Conservation (phyloP, 2,888 invertebrate species). For the Drosophila formosana region DNA sequence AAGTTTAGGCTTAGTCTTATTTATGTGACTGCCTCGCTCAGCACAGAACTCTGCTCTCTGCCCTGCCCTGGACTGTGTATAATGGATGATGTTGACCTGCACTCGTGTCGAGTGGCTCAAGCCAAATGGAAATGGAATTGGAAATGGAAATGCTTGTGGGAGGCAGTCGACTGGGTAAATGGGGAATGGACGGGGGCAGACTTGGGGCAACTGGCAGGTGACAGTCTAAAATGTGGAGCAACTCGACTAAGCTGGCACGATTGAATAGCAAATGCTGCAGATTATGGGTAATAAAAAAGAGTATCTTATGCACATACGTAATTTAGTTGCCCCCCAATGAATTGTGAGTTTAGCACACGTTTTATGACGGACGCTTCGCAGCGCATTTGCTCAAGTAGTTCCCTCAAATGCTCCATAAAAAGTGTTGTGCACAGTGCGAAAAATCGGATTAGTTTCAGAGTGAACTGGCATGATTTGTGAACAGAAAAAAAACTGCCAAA, state of each 20-base stretch:
- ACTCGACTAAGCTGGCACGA: constrained; percentile 59
- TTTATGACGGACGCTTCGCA: constrained; percentile 22
- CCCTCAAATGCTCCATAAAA: neutral
- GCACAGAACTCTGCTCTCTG: constrained; percentile 12
- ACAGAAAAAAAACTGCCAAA: neutral
- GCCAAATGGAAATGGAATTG: constrained; percentile 4
- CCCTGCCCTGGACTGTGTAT: constrained; percentile 33
- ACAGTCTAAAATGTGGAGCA: constrained; percentile 59
- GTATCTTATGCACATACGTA: constrained; percentile 8
- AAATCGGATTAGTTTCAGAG: neutral
- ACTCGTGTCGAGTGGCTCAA: constrained; percentile 38
- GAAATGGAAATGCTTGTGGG: constrained; percentile 22
- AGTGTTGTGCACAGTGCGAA: neutral
- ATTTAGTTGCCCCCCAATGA: constrained; percentile 22
- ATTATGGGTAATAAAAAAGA: constrained; percentile 55
- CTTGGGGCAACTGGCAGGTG: constrained; percentile 61
- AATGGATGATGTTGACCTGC: constrained; percentile 79
- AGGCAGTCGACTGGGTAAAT: neutral
- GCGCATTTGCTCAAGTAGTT: neutral
- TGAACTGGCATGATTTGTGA: neutral
- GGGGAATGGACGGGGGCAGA: constrained; percentile 18
- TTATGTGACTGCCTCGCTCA: constrained; percentile 59
- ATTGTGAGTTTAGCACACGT: constrained; percentile 11
- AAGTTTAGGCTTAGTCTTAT: constrained; percentile 78
- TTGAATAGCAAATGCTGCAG: constrained; percentile 72